Percentiles rank a stretch among this genome's conserved stretches.
phyloP scores from a whole-genome alignment of 35 echinoderm and acorn worm genomes.

The Antedon bifida region DNA sequence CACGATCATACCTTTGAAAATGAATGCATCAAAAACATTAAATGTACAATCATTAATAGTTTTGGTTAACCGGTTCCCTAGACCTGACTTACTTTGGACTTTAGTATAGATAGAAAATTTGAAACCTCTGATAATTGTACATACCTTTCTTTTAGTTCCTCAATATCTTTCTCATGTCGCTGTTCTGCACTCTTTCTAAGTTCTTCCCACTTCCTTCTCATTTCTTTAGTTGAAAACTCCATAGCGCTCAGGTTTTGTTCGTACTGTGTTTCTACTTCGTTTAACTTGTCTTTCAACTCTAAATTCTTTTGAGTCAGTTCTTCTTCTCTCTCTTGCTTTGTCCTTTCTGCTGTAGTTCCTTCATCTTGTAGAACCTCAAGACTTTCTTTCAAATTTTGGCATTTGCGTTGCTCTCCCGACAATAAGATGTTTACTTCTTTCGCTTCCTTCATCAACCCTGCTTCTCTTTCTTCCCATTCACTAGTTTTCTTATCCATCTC shows the following conservation, averaged over 20 bases:
- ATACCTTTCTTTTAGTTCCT: neutral
- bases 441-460: neutral
- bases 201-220: constrained; percentile 12
- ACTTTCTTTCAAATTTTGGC: neutral
- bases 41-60: too few relatives aligned
- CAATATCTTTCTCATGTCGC: neutral
- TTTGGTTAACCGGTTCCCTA: too few relatives aligned
- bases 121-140: neutral
- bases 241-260: neutral
- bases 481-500: constrained; percentile 19
- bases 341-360: neutral
- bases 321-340: constrained; percentile 1
- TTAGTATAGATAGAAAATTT: too few relatives aligned
- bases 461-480: constrained; percentile 2
- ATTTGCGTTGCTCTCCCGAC: neutral
- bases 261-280: neutral
- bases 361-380: neutral
- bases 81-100: too few relatives aligned
- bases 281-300: constrained; percentile 5
- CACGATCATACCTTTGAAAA: constrained; percentile 22
- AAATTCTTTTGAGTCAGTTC: constrained; percentile 7
- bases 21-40: neutral
- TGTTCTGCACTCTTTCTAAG: neutral
- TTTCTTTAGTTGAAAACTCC: constrained; percentile 3
- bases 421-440: neutral